phyloP scores from a whole-genome alignment of 2,113 vertebrate species.

The Callorhinus ursinus region DNA sequence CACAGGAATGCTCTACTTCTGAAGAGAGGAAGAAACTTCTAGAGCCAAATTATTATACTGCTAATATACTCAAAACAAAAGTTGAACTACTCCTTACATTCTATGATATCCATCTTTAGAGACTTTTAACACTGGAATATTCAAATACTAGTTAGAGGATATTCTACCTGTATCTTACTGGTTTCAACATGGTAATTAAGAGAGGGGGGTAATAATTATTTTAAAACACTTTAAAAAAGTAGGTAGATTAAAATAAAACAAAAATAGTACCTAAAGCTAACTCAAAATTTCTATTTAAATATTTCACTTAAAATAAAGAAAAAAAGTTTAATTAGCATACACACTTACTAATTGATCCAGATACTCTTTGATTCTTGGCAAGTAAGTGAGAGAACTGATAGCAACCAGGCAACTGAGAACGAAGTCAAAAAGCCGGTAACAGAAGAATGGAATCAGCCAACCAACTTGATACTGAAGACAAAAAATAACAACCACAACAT shows the following conservation, averaged over 20 bases:
- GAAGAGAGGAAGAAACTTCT: background rate
- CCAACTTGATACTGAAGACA: constrained; percentile 93
- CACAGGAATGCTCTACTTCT: background rate
- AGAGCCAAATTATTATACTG: background rate
- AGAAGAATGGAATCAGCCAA: constrained; percentile 99
- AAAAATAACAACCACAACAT: background rate
- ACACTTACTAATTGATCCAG: constrained; percentile 96
- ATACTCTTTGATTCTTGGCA: constrained; percentile 98
- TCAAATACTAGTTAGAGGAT: background rate
- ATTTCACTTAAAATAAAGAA: background rate
- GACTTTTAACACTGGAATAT: background rate
- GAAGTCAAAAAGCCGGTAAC: constrained; percentile 99
- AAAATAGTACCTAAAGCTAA: background rate
- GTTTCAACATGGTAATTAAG: background rate
- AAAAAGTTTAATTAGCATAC: background rate
- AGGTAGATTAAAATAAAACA: background rate
- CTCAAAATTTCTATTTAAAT: constrained; percentile 24
- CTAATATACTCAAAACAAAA: background rate
- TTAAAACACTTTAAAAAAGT: constrained; percentile 34
- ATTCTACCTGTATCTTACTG: background rate
- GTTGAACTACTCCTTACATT: background rate
- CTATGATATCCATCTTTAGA: background rate
- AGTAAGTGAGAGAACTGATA: constrained; percentile 97
- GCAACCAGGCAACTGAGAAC: constrained; percentile 97
- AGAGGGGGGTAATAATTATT: background rate